Evolutionary conservation across 1,140 invertebrate species (phyloP).

Genomic region (Nebria ingens): DNA sequence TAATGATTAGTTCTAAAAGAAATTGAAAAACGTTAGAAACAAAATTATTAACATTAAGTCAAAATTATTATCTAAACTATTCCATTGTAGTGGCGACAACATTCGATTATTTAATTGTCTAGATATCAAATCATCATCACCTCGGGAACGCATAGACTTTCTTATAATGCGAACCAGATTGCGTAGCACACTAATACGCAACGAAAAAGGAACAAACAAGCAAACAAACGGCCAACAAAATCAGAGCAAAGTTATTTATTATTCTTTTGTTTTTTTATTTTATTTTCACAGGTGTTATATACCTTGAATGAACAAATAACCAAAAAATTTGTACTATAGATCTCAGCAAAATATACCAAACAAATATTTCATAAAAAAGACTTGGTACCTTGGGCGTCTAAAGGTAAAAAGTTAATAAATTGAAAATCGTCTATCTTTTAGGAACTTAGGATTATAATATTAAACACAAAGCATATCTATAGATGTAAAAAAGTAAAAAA

Average conservation of each 20-base stretch:
- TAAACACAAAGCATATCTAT: constrained; percentile 9
- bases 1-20: constrained; percentile 5
- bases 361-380: constrained; percentile 1
- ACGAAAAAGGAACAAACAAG: too few species aligned
- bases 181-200: too few species aligned
- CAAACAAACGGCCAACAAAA: not conserved
- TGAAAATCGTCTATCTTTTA: constrained; percentile 4
- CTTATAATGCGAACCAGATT: too few species aligned
- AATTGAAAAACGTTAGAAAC: constrained; percentile 1
- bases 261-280: not conserved
- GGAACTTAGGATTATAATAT: constrained; percentile 2
- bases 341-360: constrained; percentile 6
- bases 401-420: not conserved
- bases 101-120: constrained; percentile 3
- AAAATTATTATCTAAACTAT: not conserved
- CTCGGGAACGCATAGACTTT: too few species aligned
- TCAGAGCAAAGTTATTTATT: not conserved
- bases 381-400: not conserved
- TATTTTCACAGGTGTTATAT: too few species aligned
- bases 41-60: constrained; percentile 6
- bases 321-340: constrained; percentile 7
- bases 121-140: not conserved
- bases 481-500: constrained; percentile 6
- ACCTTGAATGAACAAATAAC: not conserved
- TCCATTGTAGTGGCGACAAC: not conserved